Percentiles rank a stretch among this genome's conserved stretches.
These are phyloP conservation scores for Rhizomys pruinosus DNA, from an alignment of 2,113 vertebrate genomes.

Conservation along the genomic window DNA sequence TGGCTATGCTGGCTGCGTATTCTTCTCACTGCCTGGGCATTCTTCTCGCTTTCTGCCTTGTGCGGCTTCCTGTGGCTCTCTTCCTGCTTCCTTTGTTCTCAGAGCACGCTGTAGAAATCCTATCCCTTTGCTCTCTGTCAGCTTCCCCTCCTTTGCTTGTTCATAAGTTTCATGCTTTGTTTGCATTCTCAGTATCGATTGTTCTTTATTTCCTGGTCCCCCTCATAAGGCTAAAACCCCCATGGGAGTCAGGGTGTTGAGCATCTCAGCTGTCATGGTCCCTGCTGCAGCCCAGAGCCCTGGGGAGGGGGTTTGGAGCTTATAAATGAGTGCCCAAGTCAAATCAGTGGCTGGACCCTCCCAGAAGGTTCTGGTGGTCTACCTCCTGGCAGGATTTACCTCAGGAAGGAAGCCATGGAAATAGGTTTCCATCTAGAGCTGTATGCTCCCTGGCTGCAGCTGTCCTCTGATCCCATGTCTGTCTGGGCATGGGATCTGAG, in stretches of 20 bases:
- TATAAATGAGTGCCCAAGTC: not conserved
- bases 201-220: not conserved
- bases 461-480: not conserved
- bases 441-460: not conserved
- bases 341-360: not conserved
- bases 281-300: too few species aligned
- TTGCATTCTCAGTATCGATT: fast-evolving
- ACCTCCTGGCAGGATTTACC: not conserved
- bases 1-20: not conserved
- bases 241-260: not conserved
- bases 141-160: not conserved
- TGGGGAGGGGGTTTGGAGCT: not conserved
- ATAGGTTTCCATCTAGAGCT: not conserved
- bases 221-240: not conserved
- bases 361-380: not conserved
- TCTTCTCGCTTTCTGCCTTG: not conserved
- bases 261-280: too few species aligned
- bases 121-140: not conserved
- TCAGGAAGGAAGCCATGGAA: not conserved
- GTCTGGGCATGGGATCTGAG: not conserved
- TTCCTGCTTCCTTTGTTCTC: not conserved
- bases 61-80: not conserved
- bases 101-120: not conserved
- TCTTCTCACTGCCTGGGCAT: not conserved
- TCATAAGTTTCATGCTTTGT: not conserved